Evolutionary conservation across 2,888 invertebrate genomes (phyloP).

Genomic region (Drosophila paranaensis): DNA sequence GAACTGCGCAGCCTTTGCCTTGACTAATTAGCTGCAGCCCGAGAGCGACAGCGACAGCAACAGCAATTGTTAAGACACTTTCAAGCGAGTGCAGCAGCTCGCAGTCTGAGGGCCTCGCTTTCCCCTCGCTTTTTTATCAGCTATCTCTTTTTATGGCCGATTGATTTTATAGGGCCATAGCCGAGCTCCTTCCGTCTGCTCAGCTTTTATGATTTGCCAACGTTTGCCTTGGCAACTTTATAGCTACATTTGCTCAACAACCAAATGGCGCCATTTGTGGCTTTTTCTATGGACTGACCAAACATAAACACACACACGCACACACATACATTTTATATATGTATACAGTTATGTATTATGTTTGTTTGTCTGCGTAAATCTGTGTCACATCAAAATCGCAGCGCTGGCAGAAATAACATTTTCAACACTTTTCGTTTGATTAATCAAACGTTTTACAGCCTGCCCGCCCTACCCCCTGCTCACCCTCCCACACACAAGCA

Average conservation of each 20-base stretch:
- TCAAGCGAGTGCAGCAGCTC: neutral
- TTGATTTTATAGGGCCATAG: conserved; percentile 51
- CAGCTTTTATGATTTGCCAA: conserved; percentile 78
- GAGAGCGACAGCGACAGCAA: conserved; percentile 12
- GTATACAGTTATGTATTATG: conserved; percentile 5
- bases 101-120: neutral
- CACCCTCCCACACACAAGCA: conserved; percentile 10
- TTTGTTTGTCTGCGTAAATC: conserved; percentile 49
- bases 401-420: conserved; percentile 77
- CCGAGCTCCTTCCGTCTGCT: conserved; percentile 33
- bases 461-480: too few species aligned
- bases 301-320: conserved; percentile 4
- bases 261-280: conserved; percentile 68
- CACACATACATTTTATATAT: neutral
- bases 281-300: conserved; percentile 63
- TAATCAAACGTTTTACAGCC: conserved; percentile 64
- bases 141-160: conserved; percentile 48
- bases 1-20: conserved; percentile 7
- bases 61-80: conserved; percentile 51
- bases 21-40: conserved; percentile 57
- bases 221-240: conserved; percentile 74
- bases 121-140: conserved; percentile 18
- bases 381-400: conserved; percentile 72
- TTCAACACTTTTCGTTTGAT: conserved; percentile 79
- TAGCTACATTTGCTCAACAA: conserved; percentile 62